Base-by-base conservation (phyloP, 2,888 invertebrate genomes). In the Petrolisthes manimaculis region DNA sequence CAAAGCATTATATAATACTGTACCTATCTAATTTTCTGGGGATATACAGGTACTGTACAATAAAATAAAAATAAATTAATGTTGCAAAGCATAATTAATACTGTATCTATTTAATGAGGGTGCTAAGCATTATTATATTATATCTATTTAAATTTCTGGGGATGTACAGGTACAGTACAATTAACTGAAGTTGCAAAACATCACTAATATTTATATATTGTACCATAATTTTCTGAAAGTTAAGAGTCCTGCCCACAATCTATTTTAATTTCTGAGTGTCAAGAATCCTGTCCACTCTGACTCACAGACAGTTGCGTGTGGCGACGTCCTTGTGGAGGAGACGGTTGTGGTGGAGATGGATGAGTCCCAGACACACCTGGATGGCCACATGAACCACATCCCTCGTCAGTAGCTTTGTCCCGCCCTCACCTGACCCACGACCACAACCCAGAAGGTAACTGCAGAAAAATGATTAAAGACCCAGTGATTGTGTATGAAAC, bases 221-320 rank as follows among this genome's bases (percentile, higher is more conserved):
- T n/a, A 37, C 37, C 37, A 37, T 37, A 37, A 37, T 37, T 37
- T 37, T 37, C 37, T 37, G 37, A 37, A 37, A 37, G 37, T 37
- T 37, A 37, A 37, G 2, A 37, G 37, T 37, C 37, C 37, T 37
- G 37, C 37, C 37, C 37, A 37, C 1, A 1, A 37, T 37, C 37
- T 37, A 37, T 37, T 37, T 37, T 37, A 37, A 1, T 37, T 37
- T 2, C 37, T 37, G 37, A 37, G 37, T 37, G 37, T 67, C 3
- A 67, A 18, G 3, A 14, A 67, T 67, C 67, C 37, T 37, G 37
- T 2, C 1, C 2, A 37, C 61, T 61, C 61, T 14, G 69, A 87
- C 91, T 88, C 77, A 92, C 92, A 91, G 81, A 88, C 92, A 92
- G 84, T 92, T 92, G 83, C 92, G 90, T 2, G 92, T 90, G n/a